These are phyloP conservation scores for Phenganax subtilis DNA, from an alignment of 92 coral and sea anemone genomes.

Conservation along the genomic window DNA sequence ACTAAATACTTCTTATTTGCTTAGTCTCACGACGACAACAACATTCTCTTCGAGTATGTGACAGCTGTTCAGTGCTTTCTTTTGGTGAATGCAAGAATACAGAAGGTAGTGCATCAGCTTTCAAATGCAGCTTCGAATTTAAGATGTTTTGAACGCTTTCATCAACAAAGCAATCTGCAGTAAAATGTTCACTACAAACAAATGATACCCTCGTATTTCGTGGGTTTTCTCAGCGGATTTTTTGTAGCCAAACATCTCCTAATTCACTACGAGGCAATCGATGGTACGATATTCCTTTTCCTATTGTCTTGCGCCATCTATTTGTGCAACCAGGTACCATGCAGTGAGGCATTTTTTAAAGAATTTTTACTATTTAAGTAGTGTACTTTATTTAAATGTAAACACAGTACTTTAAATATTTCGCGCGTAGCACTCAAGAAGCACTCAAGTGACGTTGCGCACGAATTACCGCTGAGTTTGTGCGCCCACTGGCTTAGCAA, in stretches of 20 bases:
- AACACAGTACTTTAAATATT: not conserved
- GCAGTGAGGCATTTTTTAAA: conserved; percentile 22
- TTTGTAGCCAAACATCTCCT: not conserved
- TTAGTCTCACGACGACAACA: too few species aligned
- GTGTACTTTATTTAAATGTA: too few species aligned
- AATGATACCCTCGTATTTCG: not conserved
- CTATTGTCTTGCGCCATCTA: conserved; percentile 5
- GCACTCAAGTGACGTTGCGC: too few species aligned
- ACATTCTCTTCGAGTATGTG: too few species aligned
- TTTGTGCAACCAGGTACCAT: conserved; percentile 18
- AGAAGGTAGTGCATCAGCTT: too few species aligned
- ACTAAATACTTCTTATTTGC: too few species aligned
- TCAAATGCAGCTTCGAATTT: too few species aligned
- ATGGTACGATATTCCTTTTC: not conserved
- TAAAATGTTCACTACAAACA: conserved; percentile 19
- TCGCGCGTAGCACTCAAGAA: not conserved
- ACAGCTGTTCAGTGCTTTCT: too few species aligned
- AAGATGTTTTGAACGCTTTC: too few species aligned
- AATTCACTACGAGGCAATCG: conserved; percentile 1
- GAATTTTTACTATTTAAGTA: not conserved
- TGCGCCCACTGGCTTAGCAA: too few species aligned
- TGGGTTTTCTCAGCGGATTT: conserved; percentile 10
- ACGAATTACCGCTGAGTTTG: too few species aligned
- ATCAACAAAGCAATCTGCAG: not conserved
- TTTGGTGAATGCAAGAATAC: too few species aligned